Evolutionary conservation across 2,113 vertebrate genomes (phyloP).

Genomic region (Taurulus bubalis): DNA sequence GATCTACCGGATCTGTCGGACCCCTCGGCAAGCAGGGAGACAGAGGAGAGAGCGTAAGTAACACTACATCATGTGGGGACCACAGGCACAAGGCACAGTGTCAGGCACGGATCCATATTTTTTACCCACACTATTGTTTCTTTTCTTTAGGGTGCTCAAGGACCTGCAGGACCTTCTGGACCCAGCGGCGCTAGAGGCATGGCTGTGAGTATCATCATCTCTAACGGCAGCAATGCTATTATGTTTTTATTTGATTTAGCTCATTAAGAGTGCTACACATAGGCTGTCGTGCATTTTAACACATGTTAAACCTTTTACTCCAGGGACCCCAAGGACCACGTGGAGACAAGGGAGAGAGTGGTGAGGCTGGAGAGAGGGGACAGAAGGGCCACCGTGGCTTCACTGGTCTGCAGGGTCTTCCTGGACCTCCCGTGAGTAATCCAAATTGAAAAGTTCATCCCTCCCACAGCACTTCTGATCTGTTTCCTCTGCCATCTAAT

Average conservation of each 20-base stretch:
- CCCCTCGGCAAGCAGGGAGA: constrained; percentile 98
- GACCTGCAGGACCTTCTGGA: constrained; percentile 92
- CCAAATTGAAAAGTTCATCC: not conserved
- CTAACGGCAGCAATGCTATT: not conserved
- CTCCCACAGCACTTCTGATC: not conserved
- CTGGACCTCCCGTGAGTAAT: constrained; percentile 93
- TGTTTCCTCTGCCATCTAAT: not conserved
- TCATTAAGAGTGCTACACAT: not conserved
- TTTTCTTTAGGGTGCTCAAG: constrained; percentile 90
- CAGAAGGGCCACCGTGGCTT: constrained; percentile 98
- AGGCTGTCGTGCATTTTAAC: constrained; percentile 20
- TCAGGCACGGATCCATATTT: not conserved
- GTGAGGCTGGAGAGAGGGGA: constrained; percentile 94
- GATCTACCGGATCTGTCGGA: constrained; percentile 91
- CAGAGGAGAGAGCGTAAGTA: constrained; percentile 94
- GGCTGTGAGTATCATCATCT: constrained; percentile 85
- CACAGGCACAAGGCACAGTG: not conserved
- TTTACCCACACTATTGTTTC: not conserved
- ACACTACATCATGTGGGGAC: not conserved
- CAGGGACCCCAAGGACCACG: constrained; percentile 97
- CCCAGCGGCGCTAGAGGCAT: constrained; percentile 93
- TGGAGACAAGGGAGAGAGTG: constrained; percentile 96
- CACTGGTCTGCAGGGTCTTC: constrained; percentile 97
- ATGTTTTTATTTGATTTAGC: not conserved
- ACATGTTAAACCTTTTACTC: not conserved